Evolutionary conservation across 30 jellyfish, hydroid and myxozoan genomes (phyloP), one percentile per base, ranked within the genome.

Genomic region (Aurelia aurita complex sp. Pacific): DNA sequence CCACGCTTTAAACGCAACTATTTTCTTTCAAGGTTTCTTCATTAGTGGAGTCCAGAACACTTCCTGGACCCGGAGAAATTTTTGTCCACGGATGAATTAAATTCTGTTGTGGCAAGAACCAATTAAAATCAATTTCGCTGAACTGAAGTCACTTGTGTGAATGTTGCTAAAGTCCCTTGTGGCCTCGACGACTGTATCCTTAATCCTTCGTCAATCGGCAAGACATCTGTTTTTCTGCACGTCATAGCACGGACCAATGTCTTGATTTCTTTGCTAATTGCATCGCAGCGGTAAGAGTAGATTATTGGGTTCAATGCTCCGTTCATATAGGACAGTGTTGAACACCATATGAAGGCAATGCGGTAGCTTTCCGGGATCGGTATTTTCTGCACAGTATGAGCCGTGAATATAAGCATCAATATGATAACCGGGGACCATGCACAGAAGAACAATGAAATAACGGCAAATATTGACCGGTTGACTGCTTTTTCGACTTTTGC

Each of bases 261-360:
- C 34, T 79, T 72, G 38, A 87, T 77, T 67, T 87, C 90, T 23
- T 71, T 60, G 10, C 96, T 90, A 0, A 77, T 77, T 1, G 79
- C 81, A 43, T 87, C 86, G 43, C 86, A 87, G 10, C 96, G 89
- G 40, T 46, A 71, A 2, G 90, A 73, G 77, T 87, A 87, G 51
- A 87, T 36, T 11, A 87, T 19, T 2, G 96, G 96, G 53, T 87
- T 87, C 36, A 87, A 15, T 3, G 96, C 96, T 1, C 96, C 96
- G 74, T 87, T 87, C 13, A 87, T 6, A 40, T 67, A 87, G 1
- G 89, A 71, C 19, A 87, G 18, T 1, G 35, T 0, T 3, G 93
- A 73, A 34, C 57, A 42, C 96, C 96, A 86, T 3, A 29, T 53
- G 64, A 86, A 86, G 1, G 86, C 96, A 9, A 17, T 15, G 69